Conservation (phyloP, 2,797 vertebrate species). For the Intellagama lesueurii region DNA sequence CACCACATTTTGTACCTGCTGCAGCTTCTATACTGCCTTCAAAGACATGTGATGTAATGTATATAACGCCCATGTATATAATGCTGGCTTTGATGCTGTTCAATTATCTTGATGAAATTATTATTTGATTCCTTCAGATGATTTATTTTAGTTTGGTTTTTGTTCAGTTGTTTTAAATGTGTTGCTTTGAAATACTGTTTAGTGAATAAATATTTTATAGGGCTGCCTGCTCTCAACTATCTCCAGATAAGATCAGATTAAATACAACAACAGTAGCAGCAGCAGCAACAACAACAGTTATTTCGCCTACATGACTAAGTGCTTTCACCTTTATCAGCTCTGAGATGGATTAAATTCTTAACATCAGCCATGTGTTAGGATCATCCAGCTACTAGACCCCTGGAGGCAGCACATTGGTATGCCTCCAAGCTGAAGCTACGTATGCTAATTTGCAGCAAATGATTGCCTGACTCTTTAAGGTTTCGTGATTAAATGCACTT, state of each 20-base stretch:
- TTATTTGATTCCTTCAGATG: too few species aligned
- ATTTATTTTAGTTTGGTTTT: not conserved
- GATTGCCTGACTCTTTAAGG: slow-evolving; percentile 2
- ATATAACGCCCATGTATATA: too few species aligned
- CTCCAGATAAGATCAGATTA: not conserved
- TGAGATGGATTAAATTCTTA: not conserved
- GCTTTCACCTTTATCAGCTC: not conserved
- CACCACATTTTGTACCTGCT: too few species aligned
- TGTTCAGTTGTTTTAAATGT: not conserved
- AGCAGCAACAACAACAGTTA: not conserved
- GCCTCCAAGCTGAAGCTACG: not conserved
- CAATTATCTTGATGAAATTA: too few species aligned
- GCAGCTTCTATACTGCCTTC: too few species aligned
- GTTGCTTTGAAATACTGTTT: not conserved
- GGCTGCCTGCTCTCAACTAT: not conserved
- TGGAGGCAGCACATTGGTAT: not conserved
- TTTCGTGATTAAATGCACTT: slow-evolving; percentile 36
- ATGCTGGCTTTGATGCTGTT: too few species aligned
- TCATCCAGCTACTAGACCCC: not conserved
- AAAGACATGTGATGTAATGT: too few species aligned
- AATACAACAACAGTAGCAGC: not conserved
- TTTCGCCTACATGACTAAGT: not conserved
- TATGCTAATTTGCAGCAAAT: slow-evolving; percentile 28
- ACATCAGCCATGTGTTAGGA: not conserved
- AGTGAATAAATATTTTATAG: not conserved